These are phyloP conservation scores for Tetropium fuscum DNA, from an alignment of 2,888 invertebrate genomes.

Conservation along the genomic window DNA sequence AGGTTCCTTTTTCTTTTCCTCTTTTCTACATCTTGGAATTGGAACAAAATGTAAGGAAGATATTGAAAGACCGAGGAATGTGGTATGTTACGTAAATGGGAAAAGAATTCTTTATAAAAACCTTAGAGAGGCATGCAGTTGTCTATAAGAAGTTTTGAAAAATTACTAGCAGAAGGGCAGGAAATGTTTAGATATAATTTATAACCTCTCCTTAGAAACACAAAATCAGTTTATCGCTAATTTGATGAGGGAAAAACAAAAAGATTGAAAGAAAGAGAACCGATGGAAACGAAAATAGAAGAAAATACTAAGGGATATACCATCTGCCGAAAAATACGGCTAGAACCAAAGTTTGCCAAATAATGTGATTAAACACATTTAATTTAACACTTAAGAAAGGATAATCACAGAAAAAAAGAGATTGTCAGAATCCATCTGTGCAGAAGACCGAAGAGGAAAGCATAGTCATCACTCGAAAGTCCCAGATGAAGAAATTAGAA, in stretches of 20 bases:
- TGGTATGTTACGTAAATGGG: too few species aligned
- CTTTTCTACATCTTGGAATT: too few species aligned
- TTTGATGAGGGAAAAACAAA: neutral
- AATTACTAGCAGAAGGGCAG: neutral
- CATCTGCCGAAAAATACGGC: neutral
- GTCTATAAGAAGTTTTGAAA: neutral
- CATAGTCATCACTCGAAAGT: neutral
- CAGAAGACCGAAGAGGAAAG: neutral
- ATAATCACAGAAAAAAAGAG: neutral
- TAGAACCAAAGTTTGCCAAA: neutral
- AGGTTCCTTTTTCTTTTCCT: too few species aligned
- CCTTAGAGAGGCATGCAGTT: too few species aligned
- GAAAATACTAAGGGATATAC: too few species aligned
- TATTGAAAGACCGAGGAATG: too few species aligned
- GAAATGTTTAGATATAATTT: too few species aligned
- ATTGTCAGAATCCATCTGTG: neutral
- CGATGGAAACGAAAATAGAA: neutral
- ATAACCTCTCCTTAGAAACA: neutral
- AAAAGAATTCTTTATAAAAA: too few species aligned
- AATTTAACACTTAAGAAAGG: neutral
- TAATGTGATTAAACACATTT: constrained; percentile 23
- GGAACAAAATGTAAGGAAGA: too few species aligned
- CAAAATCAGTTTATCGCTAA: neutral
- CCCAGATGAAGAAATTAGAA: neutral
- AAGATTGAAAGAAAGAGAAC: neutral